Conservation (phyloP, 2,113 vertebrate genomes). For the Toxostoma redivivum region DNA sequence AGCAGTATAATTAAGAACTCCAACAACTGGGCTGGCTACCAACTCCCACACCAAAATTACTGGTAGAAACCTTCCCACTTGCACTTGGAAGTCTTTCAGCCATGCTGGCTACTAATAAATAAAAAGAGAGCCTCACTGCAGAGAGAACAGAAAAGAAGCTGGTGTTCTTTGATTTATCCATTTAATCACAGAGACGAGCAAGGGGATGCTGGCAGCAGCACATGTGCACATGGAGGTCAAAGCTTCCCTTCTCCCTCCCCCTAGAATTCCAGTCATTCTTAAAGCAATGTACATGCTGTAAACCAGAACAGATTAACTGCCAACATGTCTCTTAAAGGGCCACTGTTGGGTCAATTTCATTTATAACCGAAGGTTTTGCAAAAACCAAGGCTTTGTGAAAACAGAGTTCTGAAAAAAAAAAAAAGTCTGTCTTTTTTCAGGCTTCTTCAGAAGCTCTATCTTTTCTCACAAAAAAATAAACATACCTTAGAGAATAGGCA, state of each 20-base stretch:
- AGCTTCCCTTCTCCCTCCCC: constrained; percentile 63
- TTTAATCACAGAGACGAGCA: constrained; percentile 52
- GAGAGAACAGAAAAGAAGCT: constrained; percentile 13
- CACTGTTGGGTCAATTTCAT: constrained; percentile 34
- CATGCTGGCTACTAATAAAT: background rate
- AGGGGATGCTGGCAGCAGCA: constrained; percentile 47
- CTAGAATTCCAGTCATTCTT: constrained; percentile 79
- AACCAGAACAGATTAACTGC: constrained; percentile 74
- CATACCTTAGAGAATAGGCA: background rate
- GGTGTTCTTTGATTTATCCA: constrained; percentile 24
- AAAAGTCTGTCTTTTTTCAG: background rate
- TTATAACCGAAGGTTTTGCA: background rate
- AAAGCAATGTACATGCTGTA: constrained; percentile 62
- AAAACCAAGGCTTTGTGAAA: constrained; percentile 17
- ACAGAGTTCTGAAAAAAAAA: background rate
- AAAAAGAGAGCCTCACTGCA: background rate
- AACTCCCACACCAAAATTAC: background rate
- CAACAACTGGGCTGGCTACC: background rate
- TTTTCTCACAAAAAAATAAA: constrained; percentile 3
- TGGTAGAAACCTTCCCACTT: background rate
- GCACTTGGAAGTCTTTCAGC: background rate
- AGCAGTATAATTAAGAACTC: background rate
- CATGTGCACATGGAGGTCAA: constrained; percentile 60
- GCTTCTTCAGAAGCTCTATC: background rate
- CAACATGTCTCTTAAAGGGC: constrained; percentile 68